Percentiles rank a stretch among this genome's conserved stretches.
phyloP scores from a whole-genome alignment of 1,140 invertebrate species.

The Drosophila trapezifrons region DNA sequence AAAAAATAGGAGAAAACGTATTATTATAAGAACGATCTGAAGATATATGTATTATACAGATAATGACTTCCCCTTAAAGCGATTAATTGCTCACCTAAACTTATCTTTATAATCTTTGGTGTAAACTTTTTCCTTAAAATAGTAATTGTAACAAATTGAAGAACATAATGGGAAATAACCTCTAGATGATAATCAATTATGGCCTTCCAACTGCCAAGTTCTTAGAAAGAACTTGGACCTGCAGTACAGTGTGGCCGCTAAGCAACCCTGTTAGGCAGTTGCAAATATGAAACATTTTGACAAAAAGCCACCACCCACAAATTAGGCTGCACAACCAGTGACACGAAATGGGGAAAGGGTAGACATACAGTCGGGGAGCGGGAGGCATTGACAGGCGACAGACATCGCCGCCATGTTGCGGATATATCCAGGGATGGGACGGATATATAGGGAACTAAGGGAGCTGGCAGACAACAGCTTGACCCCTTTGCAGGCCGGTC shows the following conservation, averaged over 20 bases:
- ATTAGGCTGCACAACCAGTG: conserved; percentile 66
- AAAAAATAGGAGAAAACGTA: neutral
- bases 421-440: neutral
- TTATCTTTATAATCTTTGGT: too few relatives aligned
- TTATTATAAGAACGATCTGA: neutral
- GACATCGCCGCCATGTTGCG: conserved; percentile 46
- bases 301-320: conserved; percentile 81
- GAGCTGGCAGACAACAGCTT: conserved; percentile 40
- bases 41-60: neutral
- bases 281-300: conserved; percentile 77
- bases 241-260: conserved; percentile 44
- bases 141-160: too few relatives aligned
- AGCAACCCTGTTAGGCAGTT: conserved; percentile 51
- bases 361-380: neutral
- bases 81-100: too few relatives aligned
- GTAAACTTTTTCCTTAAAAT: neutral
- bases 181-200: too few relatives aligned
- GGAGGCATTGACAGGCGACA: conserved; percentile 35
- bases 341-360: conserved; percentile 4
- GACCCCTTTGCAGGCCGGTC: conserved; percentile 61
- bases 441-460: conserved; percentile 3
- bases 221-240: too few relatives aligned
- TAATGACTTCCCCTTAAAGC: neutral
- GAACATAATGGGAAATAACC: too few relatives aligned
- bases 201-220: too few relatives aligned